Evolutionary conservation across 2,888 invertebrate genomes (phyloP), one percentile per base, ranked within the genome.

Genomic region (Mesorhabditis spiculigera): DNA sequence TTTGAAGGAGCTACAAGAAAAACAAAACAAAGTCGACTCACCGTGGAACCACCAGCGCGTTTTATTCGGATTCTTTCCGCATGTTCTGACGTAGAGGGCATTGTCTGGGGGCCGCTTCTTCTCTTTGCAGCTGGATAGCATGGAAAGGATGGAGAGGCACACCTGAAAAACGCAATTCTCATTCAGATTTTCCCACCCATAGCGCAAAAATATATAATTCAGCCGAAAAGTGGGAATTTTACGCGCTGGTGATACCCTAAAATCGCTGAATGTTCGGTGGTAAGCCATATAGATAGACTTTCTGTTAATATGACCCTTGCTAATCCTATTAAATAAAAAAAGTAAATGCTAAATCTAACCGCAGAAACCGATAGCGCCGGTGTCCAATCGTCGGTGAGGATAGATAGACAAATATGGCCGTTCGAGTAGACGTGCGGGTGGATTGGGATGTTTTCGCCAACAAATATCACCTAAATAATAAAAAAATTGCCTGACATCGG

Each of bases 11-110:
- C 4, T 43, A 62, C 13, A n/a, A 4, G 8, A 28, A 28, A 28
- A 28, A 28, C 28, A 28, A 28, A 28, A 28, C 28, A 28, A 28
- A 28, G 28, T 28, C 28, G 28, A 71, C 73, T 74, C 16, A 77
- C 81, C 97, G 88, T 97, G 96, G 89, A 96, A 97, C 94, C 94
- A 96, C 97, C 97, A 97, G 90, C 94, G 93, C 81, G 97, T 97
- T 90, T 96, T 96, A 90, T 95, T 97, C 86, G 97, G 97, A 90
- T 96, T 96, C 90, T 95, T 95, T 89, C 92, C 94, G 89, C 96
- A 96, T 10, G 96, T 96, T 89, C 93, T 93, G 73, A 97, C 95
- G 88, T 97, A 97, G 63, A 79, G 69, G 75, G 93, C 92, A 88
- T 97, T 95, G 87, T 97, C 97, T 61, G 94, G 93, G 80, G 97